Conservation (phyloP, 1,140 invertebrate genomes). For the roundworm (Caenorhabditis elegans) region DNA sequence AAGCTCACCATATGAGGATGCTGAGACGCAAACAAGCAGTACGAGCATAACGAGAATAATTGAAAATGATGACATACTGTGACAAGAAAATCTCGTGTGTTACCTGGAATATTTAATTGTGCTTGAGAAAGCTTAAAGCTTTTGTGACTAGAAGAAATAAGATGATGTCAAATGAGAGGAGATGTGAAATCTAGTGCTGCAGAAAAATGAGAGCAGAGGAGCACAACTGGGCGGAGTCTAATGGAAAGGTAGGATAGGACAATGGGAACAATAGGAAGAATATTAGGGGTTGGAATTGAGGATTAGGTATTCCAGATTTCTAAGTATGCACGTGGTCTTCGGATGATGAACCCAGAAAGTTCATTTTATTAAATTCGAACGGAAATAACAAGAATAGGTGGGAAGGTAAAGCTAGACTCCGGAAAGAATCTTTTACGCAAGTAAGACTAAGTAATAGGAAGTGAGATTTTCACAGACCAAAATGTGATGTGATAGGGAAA, state of each 20-base stretch:
- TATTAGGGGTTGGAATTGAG: neutral
- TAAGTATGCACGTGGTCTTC: neutral
- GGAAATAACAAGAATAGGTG: too few species aligned
- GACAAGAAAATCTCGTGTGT: neutral
- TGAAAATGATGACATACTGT: neutral
- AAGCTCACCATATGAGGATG: neutral
- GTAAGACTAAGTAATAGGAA: too few species aligned
- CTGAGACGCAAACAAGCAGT: neutral
- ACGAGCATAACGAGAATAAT: neutral
- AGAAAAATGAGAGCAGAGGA: neutral
- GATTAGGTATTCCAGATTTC: too few species aligned
- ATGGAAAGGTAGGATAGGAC: neutral
- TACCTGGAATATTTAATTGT: too few species aligned
- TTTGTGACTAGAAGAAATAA: neutral
- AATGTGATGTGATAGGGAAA: too few species aligned
- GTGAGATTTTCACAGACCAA: too few species aligned
- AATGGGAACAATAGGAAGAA: neutral
- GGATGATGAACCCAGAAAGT: too few species aligned
- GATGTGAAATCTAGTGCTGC: neutral
- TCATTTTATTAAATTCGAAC: too few species aligned
- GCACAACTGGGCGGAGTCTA: neutral
- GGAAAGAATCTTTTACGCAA: neutral
- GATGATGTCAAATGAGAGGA: neutral
- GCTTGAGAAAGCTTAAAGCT: neutral
- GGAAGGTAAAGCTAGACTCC: too few species aligned